Conservation (phyloP, 1,140 invertebrate species). For the Musca domestica region DNA sequence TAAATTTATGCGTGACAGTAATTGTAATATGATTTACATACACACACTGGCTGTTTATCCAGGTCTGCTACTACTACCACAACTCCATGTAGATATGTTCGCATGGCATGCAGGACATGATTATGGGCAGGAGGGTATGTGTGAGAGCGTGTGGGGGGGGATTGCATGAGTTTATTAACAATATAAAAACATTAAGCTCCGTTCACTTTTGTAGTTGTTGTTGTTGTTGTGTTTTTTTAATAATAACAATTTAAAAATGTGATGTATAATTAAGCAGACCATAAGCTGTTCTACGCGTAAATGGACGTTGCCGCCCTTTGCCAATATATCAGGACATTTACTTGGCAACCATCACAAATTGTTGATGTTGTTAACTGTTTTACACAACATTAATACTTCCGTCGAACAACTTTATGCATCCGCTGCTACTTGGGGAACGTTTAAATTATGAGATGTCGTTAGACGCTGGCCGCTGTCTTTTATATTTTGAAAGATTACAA, state of each 20-base stretch:
- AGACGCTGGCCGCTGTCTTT: neutral
- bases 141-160: too few species aligned
- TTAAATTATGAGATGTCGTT: neutral
- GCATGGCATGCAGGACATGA: too few species aligned
- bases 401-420: slow-evolving; percentile 3
- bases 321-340: slow-evolving; percentile 1
- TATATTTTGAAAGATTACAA: too few species aligned
- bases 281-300: neutral
- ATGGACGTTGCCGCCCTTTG: too few species aligned
- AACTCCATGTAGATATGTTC: too few species aligned
- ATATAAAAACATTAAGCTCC: neutral
- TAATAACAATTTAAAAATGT: slow-evolving; percentile 1
- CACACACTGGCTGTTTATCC: neutral
- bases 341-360: neutral
- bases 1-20: slow-evolving; percentile 5
- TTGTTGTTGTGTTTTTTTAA: neutral
- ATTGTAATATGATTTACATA: neutral
- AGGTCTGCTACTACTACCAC: too few species aligned
- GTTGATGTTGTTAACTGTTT: neutral
- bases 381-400: slow-evolving; percentile 16
- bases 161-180: neutral
- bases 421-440: neutral
- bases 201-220: too few species aligned
- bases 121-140: too few species aligned
- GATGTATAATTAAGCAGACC: slow-evolving; percentile 4